These are phyloP conservation scores for Drosophila persimilis DNA, from an alignment of 1,140 invertebrate species.

Conservation along the genomic window DNA sequence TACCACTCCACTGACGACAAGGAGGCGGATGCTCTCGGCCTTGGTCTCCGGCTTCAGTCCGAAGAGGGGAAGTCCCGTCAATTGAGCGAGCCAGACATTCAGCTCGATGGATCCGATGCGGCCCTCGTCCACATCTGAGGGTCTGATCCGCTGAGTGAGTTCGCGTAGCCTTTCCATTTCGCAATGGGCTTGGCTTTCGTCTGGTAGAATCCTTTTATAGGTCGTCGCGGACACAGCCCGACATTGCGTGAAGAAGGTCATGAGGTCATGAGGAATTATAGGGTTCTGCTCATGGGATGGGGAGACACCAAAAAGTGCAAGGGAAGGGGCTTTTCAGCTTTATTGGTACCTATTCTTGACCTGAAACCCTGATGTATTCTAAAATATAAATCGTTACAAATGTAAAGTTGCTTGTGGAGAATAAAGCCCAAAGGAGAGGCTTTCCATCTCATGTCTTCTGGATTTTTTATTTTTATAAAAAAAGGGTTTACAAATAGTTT, in stretches of 20 bases:
- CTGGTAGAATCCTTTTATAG: slow-evolving; percentile 34
- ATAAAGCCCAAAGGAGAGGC: no score
- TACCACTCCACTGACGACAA: slow-evolving; percentile 16
- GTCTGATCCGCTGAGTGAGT: slow-evolving; percentile 37
- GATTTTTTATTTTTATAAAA: no score
- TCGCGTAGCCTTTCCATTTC: slow-evolving; percentile 40
- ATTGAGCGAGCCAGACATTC: slow-evolving; percentile 62
- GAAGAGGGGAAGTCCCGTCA: slow-evolving; percentile 55
- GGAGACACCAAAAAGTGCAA: no score
- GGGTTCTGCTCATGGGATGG: no score
- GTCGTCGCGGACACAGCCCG: slow-evolving; percentile 7
- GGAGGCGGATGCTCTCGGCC: slow-evolving; percentile 4
- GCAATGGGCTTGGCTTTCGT: background rate
- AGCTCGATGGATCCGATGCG: slow-evolving; percentile 63
- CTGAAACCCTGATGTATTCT: no score
- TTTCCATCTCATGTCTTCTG: no score
- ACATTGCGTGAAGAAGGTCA: background rate
- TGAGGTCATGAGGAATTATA: no score
- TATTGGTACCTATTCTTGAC: no score
- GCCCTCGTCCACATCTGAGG: slow-evolving; percentile 51
- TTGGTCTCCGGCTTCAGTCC: slow-evolving; percentile 52
- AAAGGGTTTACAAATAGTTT: no score
- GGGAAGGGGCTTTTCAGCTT: no score
- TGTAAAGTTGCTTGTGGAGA: no score
- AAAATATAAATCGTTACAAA: no score